These are phyloP conservation scores for Phalloptychus januarius DNA, from an alignment of 2,797 vertebrate species.

Conservation along the genomic window DNA sequence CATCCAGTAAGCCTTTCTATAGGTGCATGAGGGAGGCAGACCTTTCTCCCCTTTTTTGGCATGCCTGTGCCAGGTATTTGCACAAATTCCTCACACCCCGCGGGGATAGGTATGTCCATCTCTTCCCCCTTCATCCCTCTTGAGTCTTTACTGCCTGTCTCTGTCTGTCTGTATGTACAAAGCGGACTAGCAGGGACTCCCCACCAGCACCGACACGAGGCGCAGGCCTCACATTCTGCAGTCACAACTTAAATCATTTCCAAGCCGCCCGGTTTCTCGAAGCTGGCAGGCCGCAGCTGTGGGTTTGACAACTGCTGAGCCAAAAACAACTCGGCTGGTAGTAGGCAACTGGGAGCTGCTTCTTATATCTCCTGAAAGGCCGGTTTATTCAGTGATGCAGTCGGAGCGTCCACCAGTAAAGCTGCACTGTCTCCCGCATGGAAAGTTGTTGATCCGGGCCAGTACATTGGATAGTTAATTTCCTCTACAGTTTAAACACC, in stretches of 20 bases:
- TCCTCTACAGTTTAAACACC: conserved; percentile 58
- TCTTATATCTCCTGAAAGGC: conserved; percentile 69
- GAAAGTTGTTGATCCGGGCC: conserved; percentile 70
- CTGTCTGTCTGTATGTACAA: conserved; percentile 79
- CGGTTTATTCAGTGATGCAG: conserved; percentile 58
- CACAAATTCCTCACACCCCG: conserved; percentile 87
- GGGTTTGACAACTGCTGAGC: conserved; percentile 50
- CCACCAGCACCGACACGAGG: conserved; percentile 42
- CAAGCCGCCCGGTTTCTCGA: conserved; percentile 64
- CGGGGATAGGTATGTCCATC: conserved; percentile 83
- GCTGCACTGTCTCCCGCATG: conserved; percentile 61
- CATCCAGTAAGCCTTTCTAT: conserved; percentile 37
- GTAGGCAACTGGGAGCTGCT: conserved; percentile 67
- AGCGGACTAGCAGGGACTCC: conserved; percentile 48
- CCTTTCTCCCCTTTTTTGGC: conserved; percentile 78
- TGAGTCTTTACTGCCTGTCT: conserved; percentile 81
- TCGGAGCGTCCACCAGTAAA: conserved; percentile 54
- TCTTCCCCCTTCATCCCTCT: conserved; percentile 47
- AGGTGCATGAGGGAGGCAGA: conserved; percentile 44
- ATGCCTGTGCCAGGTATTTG: conserved; percentile 86
- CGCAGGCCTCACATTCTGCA: conserved; percentile 54
- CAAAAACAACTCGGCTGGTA: conserved; percentile 73
- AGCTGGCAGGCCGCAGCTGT: conserved; percentile 68
- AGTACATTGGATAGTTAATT: conserved; percentile 62
- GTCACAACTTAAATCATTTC: conserved; percentile 68